Conservation (phyloP, 2,797 vertebrate species). For the Scolopax rusticola region DNA sequence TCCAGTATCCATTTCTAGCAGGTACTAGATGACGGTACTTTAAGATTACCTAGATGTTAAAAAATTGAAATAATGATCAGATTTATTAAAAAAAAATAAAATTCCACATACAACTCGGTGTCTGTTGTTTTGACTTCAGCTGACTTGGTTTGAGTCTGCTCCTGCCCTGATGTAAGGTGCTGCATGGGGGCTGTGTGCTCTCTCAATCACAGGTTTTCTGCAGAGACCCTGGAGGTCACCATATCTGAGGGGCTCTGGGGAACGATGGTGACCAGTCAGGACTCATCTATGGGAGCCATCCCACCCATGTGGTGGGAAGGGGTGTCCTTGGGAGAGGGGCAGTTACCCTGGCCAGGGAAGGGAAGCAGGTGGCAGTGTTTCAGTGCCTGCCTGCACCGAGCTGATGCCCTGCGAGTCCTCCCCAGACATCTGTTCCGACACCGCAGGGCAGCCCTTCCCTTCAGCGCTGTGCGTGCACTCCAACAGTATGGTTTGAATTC, state of each 20-base stretch:
- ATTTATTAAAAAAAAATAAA: neutral
- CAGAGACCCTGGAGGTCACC: fast-evolving
- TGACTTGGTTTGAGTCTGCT: neutral
- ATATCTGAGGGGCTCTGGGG: fast-evolving
- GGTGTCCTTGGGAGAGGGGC: neutral
- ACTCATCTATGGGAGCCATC: fast-evolving
- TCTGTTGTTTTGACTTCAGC: neutral
- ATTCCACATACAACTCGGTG: neutral
- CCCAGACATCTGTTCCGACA: neutral
- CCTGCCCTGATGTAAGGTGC: neutral
- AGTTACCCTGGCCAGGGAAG: fast-evolving
- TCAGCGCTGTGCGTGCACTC: neutral
- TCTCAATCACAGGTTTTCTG: neutral
- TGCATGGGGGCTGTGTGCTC: neutral
- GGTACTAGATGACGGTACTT: neutral
- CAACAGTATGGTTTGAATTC: slow-evolving; percentile 9
- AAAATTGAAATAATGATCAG: slow-evolving; percentile 53
- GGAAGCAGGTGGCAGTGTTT: neutral
- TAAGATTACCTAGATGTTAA: slow-evolving; percentile 10
- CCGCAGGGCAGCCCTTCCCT: neutral
- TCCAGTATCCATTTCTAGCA: neutral
- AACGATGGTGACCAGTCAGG: neutral
- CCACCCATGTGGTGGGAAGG: neutral
- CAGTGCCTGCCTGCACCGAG: neutral
- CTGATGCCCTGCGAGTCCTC: fast-evolving